These are phyloP conservation scores for Clamator glandarius DNA, from an alignment of 2,797 vertebrate genomes.

Conservation along the genomic window DNA sequence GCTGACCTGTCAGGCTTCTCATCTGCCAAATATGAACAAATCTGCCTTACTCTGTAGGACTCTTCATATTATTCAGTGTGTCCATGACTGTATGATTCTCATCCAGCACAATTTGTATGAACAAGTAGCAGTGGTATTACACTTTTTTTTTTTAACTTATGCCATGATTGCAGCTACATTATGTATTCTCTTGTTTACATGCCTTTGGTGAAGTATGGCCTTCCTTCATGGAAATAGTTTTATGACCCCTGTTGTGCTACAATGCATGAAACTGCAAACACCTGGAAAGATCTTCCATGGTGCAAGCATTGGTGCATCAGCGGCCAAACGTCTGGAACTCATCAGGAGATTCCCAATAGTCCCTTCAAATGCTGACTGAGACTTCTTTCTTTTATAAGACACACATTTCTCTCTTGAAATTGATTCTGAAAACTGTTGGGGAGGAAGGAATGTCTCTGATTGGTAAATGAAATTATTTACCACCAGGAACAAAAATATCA, in stretches of 20 bases:
- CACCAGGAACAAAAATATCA: neutral
- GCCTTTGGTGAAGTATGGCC: neutral
- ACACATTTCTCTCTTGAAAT: neutral
- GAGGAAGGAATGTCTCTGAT: neutral
- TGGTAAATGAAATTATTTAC: neutral
- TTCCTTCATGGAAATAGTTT: constrained; percentile 29
- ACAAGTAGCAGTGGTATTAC: rapidly evolving
- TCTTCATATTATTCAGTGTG: neutral
- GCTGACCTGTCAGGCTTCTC: neutral
- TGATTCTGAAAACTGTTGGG: neutral
- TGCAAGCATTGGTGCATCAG: neutral
- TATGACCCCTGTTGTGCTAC: constrained; percentile 42
- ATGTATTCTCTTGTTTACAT: neutral
- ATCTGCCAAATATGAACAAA: neutral
- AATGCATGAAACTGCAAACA: constrained; percentile 61
- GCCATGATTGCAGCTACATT: neutral
- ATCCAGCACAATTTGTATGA: neutral
- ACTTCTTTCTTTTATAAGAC: constrained; percentile 23
- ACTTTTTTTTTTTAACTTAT: neutral
- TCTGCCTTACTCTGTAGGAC: neutral
- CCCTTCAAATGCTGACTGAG: constrained; percentile 29
- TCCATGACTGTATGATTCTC: neutral
- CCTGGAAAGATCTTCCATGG: constrained; percentile 63
- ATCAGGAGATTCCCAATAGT: constrained; percentile 22
- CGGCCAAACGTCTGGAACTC: constrained; percentile 52